phyloP scores from a whole-genome alignment of 2,113 vertebrate genomes.

The Ginglymostoma cirratum region DNA sequence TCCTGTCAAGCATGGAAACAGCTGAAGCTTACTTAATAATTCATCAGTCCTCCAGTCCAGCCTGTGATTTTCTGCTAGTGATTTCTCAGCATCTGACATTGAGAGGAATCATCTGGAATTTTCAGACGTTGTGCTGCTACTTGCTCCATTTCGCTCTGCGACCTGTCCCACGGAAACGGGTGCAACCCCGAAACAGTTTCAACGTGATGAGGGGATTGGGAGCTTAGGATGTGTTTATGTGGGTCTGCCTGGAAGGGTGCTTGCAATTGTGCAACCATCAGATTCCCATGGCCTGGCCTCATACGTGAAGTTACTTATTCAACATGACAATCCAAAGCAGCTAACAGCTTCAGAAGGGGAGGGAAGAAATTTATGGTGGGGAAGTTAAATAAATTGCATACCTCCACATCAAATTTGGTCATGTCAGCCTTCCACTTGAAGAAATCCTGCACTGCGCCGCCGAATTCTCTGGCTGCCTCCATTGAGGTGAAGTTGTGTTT shows the following conservation, averaged over 20 bases:
- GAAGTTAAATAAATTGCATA: conserved; percentile 42
- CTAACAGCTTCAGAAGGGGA: not conserved
- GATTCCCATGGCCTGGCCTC: not conserved
- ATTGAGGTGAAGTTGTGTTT: conserved; percentile 90
- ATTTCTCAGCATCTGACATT: not conserved
- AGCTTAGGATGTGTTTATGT: not conserved
- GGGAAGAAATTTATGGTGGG: not conserved
- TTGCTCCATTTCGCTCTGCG: not conserved
- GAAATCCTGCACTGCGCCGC: conserved; percentile 84
- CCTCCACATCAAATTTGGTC: conserved; percentile 97
- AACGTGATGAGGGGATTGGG: not conserved
- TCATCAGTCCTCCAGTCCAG: not conserved
- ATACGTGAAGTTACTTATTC: not conserved
- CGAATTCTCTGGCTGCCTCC: conserved; percentile 90
- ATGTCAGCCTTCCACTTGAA: conserved; percentile 98
- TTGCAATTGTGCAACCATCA: too few species aligned
- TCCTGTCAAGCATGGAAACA: not conserved
- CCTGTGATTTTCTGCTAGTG: not conserved
- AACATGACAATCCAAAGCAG: not conserved
- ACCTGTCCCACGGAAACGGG: not conserved
- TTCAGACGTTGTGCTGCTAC: not conserved
- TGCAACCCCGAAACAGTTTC: not conserved
- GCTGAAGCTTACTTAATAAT: not conserved
- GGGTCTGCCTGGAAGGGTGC: not conserved
- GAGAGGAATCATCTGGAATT: not conserved